Evolutionary conservation across 2,888 invertebrate genomes (phyloP).

Genomic region (Thysanoteuthis rhombus): DNA sequence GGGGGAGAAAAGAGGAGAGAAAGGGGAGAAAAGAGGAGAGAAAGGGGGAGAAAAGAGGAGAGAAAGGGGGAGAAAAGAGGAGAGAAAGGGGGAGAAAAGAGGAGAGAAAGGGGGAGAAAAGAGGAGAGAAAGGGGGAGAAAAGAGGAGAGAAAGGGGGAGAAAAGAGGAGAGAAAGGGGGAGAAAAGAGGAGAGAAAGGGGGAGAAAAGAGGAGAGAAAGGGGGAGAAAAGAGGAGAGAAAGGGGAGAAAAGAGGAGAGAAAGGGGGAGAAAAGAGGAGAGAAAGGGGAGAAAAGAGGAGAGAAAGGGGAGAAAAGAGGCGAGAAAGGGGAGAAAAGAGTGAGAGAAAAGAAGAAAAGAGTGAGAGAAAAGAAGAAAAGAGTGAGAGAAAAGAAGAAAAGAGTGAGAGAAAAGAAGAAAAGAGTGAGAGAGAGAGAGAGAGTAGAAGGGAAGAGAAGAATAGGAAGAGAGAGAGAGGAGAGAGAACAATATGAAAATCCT

Average conservation of each 20-base stretch:
- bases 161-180: neutral
- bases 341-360: neutral
- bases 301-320: neutral
- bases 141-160: fast-evolving
- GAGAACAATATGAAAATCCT: too few species aligned
- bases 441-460: neutral
- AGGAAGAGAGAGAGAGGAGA: neutral
- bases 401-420: neutral
- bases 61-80: fast-evolving
- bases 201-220: neutral
- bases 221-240: neutral
- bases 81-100: neutral
- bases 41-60: fast-evolving
- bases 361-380: neutral
- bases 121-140: neutral
- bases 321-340: neutral
- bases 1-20: neutral
- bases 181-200: neutral
- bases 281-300: neutral
- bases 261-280: neutral
- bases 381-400: neutral
- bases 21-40: too few species aligned
- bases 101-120: too few species aligned
- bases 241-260: neutral
- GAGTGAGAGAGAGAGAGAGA: neutral